Evolutionary conservation across 1,140 invertebrate species (phyloP).

Genomic region (Lepidurus apus): DNA sequence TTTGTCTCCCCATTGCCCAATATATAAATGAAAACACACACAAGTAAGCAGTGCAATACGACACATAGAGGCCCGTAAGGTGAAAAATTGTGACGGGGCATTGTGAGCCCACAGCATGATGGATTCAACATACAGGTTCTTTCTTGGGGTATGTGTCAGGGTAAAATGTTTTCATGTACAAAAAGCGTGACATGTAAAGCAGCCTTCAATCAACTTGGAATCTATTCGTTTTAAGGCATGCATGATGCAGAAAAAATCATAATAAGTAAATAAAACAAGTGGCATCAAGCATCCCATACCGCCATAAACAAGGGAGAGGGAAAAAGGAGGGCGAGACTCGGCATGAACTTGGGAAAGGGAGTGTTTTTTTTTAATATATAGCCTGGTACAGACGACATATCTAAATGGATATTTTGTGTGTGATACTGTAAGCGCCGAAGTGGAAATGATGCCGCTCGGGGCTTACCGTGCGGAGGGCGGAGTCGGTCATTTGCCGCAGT

Average conservation of each 20-base stretch:
- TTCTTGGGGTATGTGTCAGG: neutral
- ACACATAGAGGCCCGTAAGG: neutral
- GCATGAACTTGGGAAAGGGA: neutral
- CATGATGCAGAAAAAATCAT: neutral
- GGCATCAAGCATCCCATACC: slow-evolving; percentile 17
- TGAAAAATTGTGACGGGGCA: neutral
- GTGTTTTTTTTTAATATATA: neutral
- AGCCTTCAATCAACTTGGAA: neutral
- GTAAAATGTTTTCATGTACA: neutral
- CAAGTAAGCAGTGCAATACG: neutral
- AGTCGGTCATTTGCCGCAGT: slow-evolving; percentile 15
- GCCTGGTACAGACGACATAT: no score
- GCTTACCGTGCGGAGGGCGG: slow-evolving; percentile 16
- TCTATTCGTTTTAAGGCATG: neutral
- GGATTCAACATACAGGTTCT: neutral
- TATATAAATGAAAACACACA: neutral
- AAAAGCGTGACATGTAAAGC: neutral
- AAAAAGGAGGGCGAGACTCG: neutral
- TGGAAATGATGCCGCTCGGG: slow-evolving; percentile 12
- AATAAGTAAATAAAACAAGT: no score
- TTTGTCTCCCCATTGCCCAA: neutral
- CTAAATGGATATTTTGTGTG: neutral
- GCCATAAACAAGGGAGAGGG: neutral
- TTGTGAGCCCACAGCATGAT: neutral
- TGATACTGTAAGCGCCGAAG: slow-evolving; percentile 11